Conservation (phyloP, 2,797 vertebrate genomes). For the Nannoperca australis region DNA sequence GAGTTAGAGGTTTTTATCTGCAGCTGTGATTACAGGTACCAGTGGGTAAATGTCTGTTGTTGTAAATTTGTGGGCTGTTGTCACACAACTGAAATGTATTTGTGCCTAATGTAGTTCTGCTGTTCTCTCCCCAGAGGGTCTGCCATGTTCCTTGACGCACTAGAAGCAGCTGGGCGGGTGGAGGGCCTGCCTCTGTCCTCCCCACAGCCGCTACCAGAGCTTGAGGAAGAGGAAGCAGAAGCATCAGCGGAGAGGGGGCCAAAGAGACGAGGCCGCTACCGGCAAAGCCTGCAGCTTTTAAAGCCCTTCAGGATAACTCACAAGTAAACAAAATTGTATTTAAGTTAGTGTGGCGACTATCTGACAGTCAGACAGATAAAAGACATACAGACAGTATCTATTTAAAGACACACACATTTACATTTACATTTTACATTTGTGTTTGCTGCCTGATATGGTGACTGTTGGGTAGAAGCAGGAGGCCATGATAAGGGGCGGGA, state of each 20-base stretch:
- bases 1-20: neutral
- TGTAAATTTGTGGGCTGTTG: constrained; percentile 2
- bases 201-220: constrained; percentile 69
- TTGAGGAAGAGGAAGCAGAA: constrained; percentile 76
- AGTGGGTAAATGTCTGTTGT: neutral
- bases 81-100: neutral
- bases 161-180: constrained; percentile 80
- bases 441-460: constrained; percentile 38
- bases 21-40: neutral
- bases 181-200: constrained; percentile 83
- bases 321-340: constrained; percentile 79
- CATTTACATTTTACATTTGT: constrained; percentile 30
- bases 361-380: constrained; percentile 21
- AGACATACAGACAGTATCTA: neutral
- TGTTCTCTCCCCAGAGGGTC: constrained; percentile 47
- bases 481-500: constrained; percentile 68
- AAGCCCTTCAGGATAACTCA: constrained; percentile 89
- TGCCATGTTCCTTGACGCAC: constrained; percentile 83
- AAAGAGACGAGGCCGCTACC: constrained; percentile 82
- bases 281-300: constrained; percentile 85
- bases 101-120: neutral
- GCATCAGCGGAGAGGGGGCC: constrained; percentile 47
- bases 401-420: constrained; percentile 23
- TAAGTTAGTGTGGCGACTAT: neutral
- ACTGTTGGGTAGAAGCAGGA: constrained; percentile 47